These are phyloP conservation scores for Paratilapia polleni DNA, from an alignment of 2,113 vertebrate genomes.

Conservation along the genomic window DNA sequence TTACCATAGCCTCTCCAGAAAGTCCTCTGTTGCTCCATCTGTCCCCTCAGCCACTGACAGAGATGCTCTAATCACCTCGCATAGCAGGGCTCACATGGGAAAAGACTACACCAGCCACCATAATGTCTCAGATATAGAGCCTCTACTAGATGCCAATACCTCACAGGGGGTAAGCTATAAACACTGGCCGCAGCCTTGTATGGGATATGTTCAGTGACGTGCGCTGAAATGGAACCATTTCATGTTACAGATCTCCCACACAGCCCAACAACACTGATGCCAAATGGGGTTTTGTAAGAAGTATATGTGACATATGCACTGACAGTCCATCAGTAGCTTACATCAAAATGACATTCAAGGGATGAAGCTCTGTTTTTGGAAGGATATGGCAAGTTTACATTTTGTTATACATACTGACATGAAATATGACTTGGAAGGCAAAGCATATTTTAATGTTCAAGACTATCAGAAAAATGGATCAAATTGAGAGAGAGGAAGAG, in stretches of 20 bases:
- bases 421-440: constrained; percentile 43
- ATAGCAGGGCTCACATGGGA: constrained; percentile 76
- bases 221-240: constrained; percentile 74
- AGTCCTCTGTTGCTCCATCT: constrained; percentile 83
- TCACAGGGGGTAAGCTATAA: constrained; percentile 76
- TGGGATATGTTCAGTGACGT: constrained; percentile 76
- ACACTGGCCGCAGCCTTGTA: constrained; percentile 75
- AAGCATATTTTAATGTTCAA: constrained; percentile 32
- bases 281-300: constrained; percentile 70
- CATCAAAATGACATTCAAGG: constrained; percentile 66
- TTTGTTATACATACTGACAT: constrained; percentile 34
- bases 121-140: constrained; percentile 70
- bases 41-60: constrained; percentile 75
- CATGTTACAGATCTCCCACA: constrained; percentile 77
- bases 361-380: constrained; percentile 55
- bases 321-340: constrained; percentile 64
- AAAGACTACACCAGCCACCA: constrained; percentile 71
- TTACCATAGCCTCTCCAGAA: constrained; percentile 82
- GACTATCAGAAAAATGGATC: constrained; percentile 31
- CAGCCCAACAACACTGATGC: constrained; percentile 62
- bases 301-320: constrained; percentile 69
- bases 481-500: constrained; percentile 36
- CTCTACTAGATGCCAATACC: constrained; percentile 69
- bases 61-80: constrained; percentile 82
- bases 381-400: constrained; percentile 51